phyloP scores from a whole-genome alignment of 2,888 invertebrate species.

The Leptinotarsa tumamoca region DNA sequence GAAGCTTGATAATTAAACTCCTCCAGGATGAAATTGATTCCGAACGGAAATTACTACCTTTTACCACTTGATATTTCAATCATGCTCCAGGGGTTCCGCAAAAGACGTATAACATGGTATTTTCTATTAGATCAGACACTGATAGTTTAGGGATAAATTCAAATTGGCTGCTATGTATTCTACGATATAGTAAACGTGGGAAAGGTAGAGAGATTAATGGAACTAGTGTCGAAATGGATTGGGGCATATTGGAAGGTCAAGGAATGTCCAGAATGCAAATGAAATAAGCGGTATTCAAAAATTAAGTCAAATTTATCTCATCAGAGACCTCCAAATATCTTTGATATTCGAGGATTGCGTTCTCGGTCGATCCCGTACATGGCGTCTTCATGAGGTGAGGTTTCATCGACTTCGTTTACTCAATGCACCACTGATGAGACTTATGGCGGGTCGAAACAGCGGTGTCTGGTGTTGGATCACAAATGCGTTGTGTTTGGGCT shows the following conservation, averaged over 20 bases:
- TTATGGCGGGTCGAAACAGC: too few relatives aligned
- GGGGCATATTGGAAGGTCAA: neutral
- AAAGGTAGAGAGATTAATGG: neutral
- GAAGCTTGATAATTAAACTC: constrained; percentile 6
- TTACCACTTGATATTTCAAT: constrained; percentile 17
- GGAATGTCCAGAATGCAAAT: neutral
- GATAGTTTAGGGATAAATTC: constrained; percentile 2
- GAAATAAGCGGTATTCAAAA: neutral
- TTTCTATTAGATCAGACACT: constrained; percentile 6
- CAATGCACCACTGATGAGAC: too few relatives aligned
- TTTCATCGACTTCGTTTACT: too few relatives aligned
- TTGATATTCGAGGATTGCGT: too few relatives aligned
- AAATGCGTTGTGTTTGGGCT: too few relatives aligned
- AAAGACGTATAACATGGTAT: constrained; percentile 1
- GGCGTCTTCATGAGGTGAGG: too few relatives aligned
- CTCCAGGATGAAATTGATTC: constrained; percentile 8
- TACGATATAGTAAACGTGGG: neutral
- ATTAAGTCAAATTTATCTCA: too few relatives aligned
- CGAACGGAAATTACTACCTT: constrained; percentile 4
- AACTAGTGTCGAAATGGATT: neutral
- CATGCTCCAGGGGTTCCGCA: neutral
- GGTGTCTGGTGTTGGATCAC: too few relatives aligned
- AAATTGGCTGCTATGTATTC: constrained; percentile 10
- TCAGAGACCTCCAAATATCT: too few relatives aligned
- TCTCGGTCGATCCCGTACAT: too few relatives aligned